Evolutionary conservation across 64 coral and sea anemone species (phyloP), one percentile per base, ranked within the genome.

Genomic region (Catalaphyllia jardinei): DNA sequence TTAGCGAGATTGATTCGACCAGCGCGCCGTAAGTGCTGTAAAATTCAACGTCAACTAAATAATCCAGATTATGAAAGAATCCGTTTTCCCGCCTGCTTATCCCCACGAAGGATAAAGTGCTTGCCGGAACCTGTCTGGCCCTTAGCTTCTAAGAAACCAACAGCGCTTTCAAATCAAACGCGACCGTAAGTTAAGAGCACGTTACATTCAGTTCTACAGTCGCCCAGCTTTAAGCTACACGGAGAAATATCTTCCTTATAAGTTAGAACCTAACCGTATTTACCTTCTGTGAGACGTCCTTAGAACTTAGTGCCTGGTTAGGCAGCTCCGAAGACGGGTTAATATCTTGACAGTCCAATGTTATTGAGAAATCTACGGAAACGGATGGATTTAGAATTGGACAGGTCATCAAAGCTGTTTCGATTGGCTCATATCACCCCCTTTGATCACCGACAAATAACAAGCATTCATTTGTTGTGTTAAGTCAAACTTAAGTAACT

Each of bases 361-460:
- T 64, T 64, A 83, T 83, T 30, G 79, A 65, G 79, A 83, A 65
- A 83, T 60, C 59, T 42, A 39, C 31, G 79, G 79, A 83, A 83
- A 65, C 31, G 59, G 79, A 64, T 42, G 60, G 31, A 65, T 30
- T 83, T 83, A 31, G 65, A 65, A 64, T 83, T 62, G 31, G 79
- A 49, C 17, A 63, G 60, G 79, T 65, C 31, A 49, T 83, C 7
- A 83, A 65, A 11, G 17, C 29, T 33, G 19, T 20, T 10, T 71
- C 38, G 81, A 85, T 85, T 85, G 81, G 81, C 14, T 51, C 20
- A 52, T 71, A 49, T 71, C 81, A 69, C 65, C 22, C 16, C 62
- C 33, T 85, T 71, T 24, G 63, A 85, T 71, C 62, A 71, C 62
- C 81, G 63, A 42, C 81, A 49, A 85, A 69, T 85, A 63, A 15